These are phyloP conservation scores for Cephus sareptanus DNA, from an alignment of 2,888 invertebrate genomes.

Conservation along the genomic window DNA sequence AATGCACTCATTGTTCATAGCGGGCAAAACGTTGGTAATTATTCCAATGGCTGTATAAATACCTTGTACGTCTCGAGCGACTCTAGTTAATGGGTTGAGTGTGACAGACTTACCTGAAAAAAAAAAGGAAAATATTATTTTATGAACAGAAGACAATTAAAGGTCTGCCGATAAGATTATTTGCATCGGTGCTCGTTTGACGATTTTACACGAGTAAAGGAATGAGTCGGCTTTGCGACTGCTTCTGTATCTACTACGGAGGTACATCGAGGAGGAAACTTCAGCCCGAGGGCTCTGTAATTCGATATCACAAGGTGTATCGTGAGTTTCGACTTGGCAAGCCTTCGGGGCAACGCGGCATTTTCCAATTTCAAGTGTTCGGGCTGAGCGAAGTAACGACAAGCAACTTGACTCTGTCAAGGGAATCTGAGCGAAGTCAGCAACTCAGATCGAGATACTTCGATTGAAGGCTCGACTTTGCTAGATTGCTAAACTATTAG, in stretches of 20 bases:
- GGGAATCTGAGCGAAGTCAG: conserved; percentile 2
- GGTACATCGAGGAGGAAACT: not conserved
- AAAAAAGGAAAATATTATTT: not conserved
- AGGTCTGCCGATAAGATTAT: not conserved
- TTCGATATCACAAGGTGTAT: not conserved
- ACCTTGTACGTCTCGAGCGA: not conserved
- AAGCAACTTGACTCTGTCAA: not conserved
- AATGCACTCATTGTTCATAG: not conserved
- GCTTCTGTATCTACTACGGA: not conserved
- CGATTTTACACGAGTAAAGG: not conserved
- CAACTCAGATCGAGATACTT: not conserved
- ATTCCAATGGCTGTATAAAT: not conserved
- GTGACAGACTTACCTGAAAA: not conserved
- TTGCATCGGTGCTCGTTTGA: not conserved
- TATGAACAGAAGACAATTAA: not conserved
- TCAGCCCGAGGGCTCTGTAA: not conserved
- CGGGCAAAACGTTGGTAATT: not conserved
- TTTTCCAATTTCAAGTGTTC: conserved; percentile 34
- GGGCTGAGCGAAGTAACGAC: not conserved
- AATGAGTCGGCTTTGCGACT: not conserved
- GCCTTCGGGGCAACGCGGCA: conserved; percentile 34
- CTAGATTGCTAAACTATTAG: not conserved
- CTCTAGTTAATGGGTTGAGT: not conserved
- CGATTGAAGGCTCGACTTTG: not conserved
- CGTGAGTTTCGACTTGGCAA: conserved; percentile 34